A percentile compares a stretch with the other conserved stretches of the same genome.
These are phyloP conservation scores for Aurelia sp. DNA, from an alignment of 30 jellyfish, hydroid and myxozoan genomes.

Conservation along the genomic window DNA sequence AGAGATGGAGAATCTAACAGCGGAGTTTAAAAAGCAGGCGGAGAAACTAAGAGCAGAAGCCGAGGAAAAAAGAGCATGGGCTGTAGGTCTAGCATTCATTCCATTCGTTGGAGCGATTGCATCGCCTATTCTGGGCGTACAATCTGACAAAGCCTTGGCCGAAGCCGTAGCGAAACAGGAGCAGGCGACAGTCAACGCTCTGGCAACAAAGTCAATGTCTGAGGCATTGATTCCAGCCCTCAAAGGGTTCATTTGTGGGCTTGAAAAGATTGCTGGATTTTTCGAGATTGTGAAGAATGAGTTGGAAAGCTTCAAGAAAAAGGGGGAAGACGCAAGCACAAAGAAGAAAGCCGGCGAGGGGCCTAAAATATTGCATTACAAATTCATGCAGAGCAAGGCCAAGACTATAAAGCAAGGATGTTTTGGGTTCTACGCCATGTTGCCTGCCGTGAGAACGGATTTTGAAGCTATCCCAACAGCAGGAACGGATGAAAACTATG, in stretches of 20 bases:
- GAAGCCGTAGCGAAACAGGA: neutral
- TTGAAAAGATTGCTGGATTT: conserved; percentile 35
- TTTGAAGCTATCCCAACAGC: conserved; percentile 19
- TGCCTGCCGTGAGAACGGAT: neutral
- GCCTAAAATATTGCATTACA: conserved; percentile 28
- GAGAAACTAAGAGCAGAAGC: conserved; percentile 4
- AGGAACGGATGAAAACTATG: conserved; percentile 22
- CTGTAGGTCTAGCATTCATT: conserved; percentile 42
- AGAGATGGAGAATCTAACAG: conserved; percentile 51
- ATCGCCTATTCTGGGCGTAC: neutral
- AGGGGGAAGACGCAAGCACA: conserved; percentile 6
- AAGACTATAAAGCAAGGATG: neutral
- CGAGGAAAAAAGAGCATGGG: conserved; percentile 32
- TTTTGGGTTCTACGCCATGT: neutral
- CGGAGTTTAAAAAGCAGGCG: conserved; percentile 21
- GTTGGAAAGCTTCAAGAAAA: neutral
- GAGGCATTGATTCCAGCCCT: conserved; percentile 49
- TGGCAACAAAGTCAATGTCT: neutral
- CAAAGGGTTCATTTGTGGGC: neutral
- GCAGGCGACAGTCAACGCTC: neutral
- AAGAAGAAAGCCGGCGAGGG: neutral
- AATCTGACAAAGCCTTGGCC: conserved; percentile 8
- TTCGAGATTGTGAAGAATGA: conserved; percentile 17
- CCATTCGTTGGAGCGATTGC: conserved; percentile 49
- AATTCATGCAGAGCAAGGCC: conserved; percentile 24